These are phyloP conservation scores for Paedocypris sp. DNA, from an alignment of 2,113 vertebrate species.

Conservation along the genomic window DNA sequence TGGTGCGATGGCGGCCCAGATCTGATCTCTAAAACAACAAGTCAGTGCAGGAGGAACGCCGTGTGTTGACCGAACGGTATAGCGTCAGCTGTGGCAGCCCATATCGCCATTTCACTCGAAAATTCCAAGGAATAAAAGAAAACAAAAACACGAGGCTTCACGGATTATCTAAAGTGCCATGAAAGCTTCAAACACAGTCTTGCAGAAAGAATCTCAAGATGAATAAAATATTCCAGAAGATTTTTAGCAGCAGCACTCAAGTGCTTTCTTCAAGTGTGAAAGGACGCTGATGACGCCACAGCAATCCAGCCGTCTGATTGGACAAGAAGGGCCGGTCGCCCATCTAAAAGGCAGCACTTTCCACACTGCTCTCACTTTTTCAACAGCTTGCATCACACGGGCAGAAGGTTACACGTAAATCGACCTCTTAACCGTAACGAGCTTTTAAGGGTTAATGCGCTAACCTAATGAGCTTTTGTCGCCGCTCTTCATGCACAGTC, in stretches of 20 bases:
- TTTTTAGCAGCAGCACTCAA: not conserved
- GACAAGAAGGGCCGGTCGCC: not conserved
- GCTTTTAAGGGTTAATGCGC: not conserved
- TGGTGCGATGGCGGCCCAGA: not conserved
- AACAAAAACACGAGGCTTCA: no score
- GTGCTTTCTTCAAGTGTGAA: constrained; percentile 6
- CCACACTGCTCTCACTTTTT: constrained; percentile 22
- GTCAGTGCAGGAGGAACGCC: not conserved
- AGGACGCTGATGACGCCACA: constrained; percentile 27
- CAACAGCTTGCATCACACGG: constrained; percentile 34
- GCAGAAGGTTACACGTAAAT: no score
- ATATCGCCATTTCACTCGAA: not conserved
- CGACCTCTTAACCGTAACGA: not conserved
- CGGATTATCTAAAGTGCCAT: no score
- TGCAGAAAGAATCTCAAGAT: constrained; percentile 17
- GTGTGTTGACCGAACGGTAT: not conserved
- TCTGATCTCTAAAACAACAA: not conserved
- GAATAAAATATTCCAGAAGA: constrained; percentile 27
- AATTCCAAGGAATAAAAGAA: not conserved
- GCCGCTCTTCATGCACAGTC: not conserved
- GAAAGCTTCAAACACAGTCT: constrained; percentile 10
- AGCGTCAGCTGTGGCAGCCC: not conserved
- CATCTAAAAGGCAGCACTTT: constrained; percentile 25
- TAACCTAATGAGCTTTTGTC: not conserved
- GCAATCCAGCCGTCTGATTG: not conserved